These are phyloP conservation scores for Lochmaea capreae DNA, from an alignment of 2,888 invertebrate species.

Conservation along the genomic window DNA sequence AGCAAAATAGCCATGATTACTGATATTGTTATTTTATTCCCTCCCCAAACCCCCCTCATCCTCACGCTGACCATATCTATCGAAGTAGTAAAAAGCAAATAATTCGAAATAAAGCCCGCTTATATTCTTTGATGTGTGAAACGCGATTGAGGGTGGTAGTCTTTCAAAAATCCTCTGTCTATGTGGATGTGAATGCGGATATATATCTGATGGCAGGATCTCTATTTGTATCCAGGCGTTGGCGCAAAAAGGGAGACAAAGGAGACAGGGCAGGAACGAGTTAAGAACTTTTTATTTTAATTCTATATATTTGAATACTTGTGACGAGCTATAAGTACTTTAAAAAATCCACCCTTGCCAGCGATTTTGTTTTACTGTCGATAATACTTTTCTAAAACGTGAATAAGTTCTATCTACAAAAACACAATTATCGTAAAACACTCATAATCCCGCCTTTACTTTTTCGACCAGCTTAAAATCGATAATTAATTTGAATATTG, in stretches of 20 bases:
- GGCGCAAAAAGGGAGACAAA: background rate
- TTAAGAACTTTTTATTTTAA: background rate
- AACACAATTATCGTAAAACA: background rate
- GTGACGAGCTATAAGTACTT: too few relatives aligned
- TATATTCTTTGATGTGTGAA: constrained; percentile 52
- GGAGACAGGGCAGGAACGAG: background rate
- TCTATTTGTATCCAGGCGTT: background rate
- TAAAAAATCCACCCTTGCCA: too few relatives aligned
- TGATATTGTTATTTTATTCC: constrained; percentile 30
- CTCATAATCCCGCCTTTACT: background rate
- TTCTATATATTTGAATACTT: background rate
- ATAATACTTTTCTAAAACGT: too few relatives aligned
- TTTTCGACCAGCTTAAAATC: constrained; percentile 5
- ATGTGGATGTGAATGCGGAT: constrained; percentile 3
- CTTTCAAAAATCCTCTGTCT: constrained; percentile 37
- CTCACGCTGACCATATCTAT: constrained; percentile 34
- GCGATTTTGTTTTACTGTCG: too few relatives aligned
- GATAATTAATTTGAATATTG: constrained; percentile 34
- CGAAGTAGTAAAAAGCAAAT: constrained; percentile 51
- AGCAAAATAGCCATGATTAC: constrained; percentile 33
- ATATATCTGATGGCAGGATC: constrained; percentile 9
- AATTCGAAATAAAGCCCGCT: constrained; percentile 54
- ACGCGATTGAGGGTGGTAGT: constrained; percentile 44
- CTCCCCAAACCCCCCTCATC: constrained; percentile 1
- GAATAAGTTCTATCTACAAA: background rate